phyloP scores from a whole-genome alignment of 92 coral and sea anemone genomes.

The Bergia puertoricense region DNA sequence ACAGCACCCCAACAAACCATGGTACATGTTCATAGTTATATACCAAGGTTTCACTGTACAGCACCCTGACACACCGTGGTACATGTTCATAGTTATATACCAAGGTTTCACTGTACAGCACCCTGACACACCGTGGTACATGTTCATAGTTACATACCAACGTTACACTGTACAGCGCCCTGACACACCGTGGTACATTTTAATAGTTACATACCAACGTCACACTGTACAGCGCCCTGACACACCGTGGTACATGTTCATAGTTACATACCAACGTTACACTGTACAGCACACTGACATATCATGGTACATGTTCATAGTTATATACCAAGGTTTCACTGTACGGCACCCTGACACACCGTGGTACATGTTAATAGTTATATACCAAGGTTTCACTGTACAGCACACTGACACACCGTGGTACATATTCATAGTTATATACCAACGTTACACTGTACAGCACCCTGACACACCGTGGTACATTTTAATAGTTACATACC shows the following conservation, averaged over 20 bases:
- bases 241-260: not conserved
- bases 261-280: not conserved
- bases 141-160: not conserved
- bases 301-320: not conserved
- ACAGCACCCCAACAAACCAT: not conserved
- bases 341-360: not conserved
- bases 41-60: too few species aligned
- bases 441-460: not conserved
- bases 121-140: not conserved
- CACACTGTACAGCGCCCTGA: not conserved
- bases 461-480: not conserved
- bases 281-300: not conserved
- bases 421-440: not conserved
- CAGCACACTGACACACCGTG: not conserved
- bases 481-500: too few species aligned
- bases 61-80: too few species aligned
- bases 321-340: not conserved
- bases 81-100: too few species aligned
- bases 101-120: not conserved
- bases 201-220: not conserved
- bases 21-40: not conserved
- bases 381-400: not conserved
- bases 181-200: not conserved
- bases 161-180: not conserved
- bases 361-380: not conserved